Percentiles rank a stretch among this genome's conserved stretches.
Conservation (phyloP, 2,888 invertebrate genomes). For the Osmoderma eremita region DNA sequence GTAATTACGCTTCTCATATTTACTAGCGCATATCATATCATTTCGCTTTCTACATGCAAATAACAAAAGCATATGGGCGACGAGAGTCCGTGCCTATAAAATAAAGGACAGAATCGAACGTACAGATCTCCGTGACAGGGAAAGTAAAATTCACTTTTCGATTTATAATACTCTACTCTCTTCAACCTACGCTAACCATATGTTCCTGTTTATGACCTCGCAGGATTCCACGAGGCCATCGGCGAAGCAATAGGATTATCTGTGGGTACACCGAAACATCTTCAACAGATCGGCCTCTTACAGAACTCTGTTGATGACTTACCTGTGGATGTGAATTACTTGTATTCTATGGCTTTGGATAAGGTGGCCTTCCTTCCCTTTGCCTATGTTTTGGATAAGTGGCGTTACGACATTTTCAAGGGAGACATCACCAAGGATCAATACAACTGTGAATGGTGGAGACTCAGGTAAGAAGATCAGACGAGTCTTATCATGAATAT, state of each 20-base stretch:
- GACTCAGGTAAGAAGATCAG: conserved; percentile 70
- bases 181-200: conserved; percentile 4
- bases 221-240: conserved; percentile 92
- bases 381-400: conserved; percentile 83
- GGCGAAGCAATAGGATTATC: conserved; percentile 90
- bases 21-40: background rate
- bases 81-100: background rate
- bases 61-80: conserved; percentile 5
- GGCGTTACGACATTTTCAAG: conserved; percentile 88
- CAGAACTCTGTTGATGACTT: conserved; percentile 84
- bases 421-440: conserved; percentile 78
- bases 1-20: conserved; percentile 7
- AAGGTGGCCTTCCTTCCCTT: conserved; percentile 87
- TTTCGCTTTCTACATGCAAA: conserved; percentile 3
- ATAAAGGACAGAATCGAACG: no score
- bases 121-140: conserved; percentile 1
- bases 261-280: conserved; percentile 84
- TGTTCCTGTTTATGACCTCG: conserved; percentile 6
- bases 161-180: conserved; percentile 4
- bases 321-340: conserved; percentile 84
- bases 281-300: conserved; percentile 83
- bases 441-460: conserved; percentile 91
- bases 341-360: conserved; percentile 86
- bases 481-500: no score
- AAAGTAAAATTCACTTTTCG: conserved; percentile 27